Evolutionary conservation across 1,140 invertebrate species (phyloP).

Genomic region (Penaeus indicus): DNA sequence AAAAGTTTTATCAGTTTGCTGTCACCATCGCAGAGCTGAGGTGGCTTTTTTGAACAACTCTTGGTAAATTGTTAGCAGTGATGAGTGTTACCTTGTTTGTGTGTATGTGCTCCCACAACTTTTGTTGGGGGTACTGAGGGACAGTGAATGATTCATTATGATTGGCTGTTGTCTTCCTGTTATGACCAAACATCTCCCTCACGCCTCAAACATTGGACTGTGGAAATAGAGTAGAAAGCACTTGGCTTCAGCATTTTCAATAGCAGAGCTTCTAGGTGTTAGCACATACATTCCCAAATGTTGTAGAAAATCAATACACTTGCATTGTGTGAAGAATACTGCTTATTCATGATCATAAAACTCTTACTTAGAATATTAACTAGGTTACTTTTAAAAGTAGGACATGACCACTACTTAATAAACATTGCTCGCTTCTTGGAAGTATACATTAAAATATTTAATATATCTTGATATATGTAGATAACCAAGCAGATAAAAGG

Average conservation of each 20-base stretch:
- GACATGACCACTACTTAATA: constrained; percentile 1
- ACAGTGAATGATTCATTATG: not conserved
- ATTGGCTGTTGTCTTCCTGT: constrained; percentile 28
- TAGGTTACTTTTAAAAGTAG: constrained; percentile 8
- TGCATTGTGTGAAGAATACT: not conserved
- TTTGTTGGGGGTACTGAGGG: constrained; percentile 11
- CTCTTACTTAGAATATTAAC: constrained; percentile 29
- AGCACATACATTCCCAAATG: constrained; percentile 31
- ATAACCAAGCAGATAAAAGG: constrained; percentile 21
- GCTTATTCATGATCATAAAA: constrained; percentile 29
- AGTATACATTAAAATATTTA: constrained; percentile 17
- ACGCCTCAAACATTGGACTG: not conserved
- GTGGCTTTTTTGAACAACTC: too few relatives aligned
- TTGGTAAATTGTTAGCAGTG: constrained; percentile 6
- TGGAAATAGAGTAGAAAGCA: constrained; percentile 7
- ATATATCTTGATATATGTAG: constrained; percentile 24
- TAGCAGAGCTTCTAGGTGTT: constrained; percentile 29
- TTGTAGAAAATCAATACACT: constrained; percentile 19
- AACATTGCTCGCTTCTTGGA: constrained; percentile 38
- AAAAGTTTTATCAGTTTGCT: too few relatives aligned
- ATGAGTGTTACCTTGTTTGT: constrained; percentile 15
- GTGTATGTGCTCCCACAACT: constrained; percentile 10
- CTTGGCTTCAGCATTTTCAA: constrained; percentile 30
- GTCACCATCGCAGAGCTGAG: too few relatives aligned
- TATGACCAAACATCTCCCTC: not conserved